Evolutionary conservation across 2,113 vertebrate species (phyloP).

Genomic region (Zonotrichia leucophrys): DNA sequence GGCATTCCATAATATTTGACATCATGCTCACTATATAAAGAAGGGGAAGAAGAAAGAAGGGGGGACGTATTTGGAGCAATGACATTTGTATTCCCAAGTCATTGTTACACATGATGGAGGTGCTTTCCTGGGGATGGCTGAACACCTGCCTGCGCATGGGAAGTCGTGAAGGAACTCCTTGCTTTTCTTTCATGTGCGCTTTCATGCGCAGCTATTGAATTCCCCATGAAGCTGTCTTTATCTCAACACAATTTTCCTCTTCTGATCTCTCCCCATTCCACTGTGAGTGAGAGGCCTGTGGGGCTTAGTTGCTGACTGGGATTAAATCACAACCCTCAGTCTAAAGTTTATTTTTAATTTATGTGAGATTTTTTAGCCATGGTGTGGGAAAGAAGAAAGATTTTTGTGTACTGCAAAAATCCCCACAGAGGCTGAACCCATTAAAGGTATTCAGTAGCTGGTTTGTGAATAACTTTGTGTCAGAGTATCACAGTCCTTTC

Average conservation of each 20-base stretch:
- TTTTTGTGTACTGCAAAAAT: neutral
- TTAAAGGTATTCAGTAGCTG: neutral
- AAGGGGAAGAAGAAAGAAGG: neutral
- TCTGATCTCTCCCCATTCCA: neutral
- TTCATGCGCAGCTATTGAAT: accelerated
- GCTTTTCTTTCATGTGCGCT: neutral
- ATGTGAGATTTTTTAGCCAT: neutral
- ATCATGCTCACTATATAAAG: neutral
- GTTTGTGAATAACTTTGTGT: neutral
- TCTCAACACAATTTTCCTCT: neutral
- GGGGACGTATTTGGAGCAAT: accelerated
- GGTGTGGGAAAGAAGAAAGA: slow-evolving; percentile 4
- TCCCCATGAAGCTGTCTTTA: neutral
- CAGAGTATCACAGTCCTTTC: neutral
- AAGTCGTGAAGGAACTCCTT: neutral
- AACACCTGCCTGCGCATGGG: neutral
- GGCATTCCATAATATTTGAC: neutral
- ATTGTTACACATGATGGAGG: neutral
- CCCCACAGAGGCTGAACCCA: neutral
- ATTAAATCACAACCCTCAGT: neutral
- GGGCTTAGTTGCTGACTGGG: neutral
- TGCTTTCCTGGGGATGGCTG: neutral
- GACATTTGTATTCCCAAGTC: neutral
- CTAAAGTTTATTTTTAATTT: neutral
- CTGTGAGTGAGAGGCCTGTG: neutral